phyloP scores from a whole-genome alignment of 2,888 invertebrate species.

The Caenorhabditis imperialis region DNA sequence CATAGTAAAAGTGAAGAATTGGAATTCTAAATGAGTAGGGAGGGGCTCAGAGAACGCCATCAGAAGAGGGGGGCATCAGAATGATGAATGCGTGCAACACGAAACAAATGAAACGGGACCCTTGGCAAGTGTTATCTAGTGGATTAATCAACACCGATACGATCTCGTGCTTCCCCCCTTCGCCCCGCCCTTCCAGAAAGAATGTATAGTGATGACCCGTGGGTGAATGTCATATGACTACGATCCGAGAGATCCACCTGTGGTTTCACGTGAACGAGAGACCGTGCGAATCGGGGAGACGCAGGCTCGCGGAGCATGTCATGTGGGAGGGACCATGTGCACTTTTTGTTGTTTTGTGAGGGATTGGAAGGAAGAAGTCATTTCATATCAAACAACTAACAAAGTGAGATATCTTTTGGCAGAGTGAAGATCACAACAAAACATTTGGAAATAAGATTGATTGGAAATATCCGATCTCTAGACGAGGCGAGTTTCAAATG shows the following conservation, averaged over 20 bases:
- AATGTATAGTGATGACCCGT: conserved; percentile 45
- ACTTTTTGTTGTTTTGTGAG: conserved; percentile 30
- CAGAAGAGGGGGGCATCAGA: no score
- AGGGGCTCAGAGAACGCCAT: no score
- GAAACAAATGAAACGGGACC: background rate
- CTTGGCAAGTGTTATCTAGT: conserved; percentile 22
- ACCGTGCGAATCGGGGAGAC: conserved; percentile 8
- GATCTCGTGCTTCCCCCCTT: conserved; percentile 42
- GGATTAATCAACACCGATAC: conserved; percentile 49
- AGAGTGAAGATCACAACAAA: no score
- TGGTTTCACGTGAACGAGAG: conserved; percentile 44
- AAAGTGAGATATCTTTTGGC: no score
- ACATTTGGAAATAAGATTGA: no score
- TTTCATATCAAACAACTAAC: no score
- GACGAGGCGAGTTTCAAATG: conserved; percentile 29
- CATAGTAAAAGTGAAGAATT: no score
- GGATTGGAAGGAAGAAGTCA: background rate
- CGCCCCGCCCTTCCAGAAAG: conserved; percentile 15
- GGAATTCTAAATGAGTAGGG: no score
- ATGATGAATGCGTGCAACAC: no score
- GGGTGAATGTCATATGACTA: conserved; percentile 27
- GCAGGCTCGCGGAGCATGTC: conserved; percentile 13
- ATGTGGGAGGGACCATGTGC: conserved; percentile 34
- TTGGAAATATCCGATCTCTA: conserved; percentile 1
- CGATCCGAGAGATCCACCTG: conserved; percentile 21